Conservation (phyloP, 1,140 invertebrate species). For the Octopus bimaculoides region DNA sequence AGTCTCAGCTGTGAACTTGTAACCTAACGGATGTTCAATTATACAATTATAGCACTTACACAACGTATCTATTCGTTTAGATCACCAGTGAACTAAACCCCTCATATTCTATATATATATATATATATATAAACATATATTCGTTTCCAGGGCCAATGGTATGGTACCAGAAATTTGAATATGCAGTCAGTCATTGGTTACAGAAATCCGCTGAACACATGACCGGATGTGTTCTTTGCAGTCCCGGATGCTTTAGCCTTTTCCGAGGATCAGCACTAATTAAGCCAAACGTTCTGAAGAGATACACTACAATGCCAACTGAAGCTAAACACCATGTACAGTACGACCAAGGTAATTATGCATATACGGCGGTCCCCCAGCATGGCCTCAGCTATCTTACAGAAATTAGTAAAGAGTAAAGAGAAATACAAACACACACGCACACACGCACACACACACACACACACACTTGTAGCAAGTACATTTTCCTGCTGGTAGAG, state of each 20-base stretch:
- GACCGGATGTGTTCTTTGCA: constrained; percentile 47
- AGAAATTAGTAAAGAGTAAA: no score
- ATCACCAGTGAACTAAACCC: no score
- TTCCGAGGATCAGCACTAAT: constrained; percentile 46
- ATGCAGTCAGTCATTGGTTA: constrained; percentile 49
- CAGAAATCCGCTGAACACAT: constrained; percentile 49
- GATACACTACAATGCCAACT: constrained; percentile 57
- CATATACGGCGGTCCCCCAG: no score
- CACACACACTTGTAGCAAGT: neutral
- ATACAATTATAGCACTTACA: no score
- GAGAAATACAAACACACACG: neutral
- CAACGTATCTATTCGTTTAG: no score
- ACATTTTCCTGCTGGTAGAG: no score
- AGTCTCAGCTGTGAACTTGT: no score
- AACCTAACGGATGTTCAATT: no score
- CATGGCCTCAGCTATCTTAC: no score
- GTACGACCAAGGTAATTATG: constrained; percentile 62
- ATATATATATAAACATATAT: no score
- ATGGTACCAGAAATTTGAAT: constrained; percentile 53
- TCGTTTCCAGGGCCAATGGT: constrained; percentile 38
- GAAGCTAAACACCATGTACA: constrained; percentile 64
- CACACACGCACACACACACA: neutral
- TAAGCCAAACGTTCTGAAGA: constrained; percentile 43
- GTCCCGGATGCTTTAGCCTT: constrained; percentile 49
- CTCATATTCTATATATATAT: no score